phyloP scores from a whole-genome alignment of 2,888 invertebrate species.

The Agonopterix alstromeriana region DNA sequence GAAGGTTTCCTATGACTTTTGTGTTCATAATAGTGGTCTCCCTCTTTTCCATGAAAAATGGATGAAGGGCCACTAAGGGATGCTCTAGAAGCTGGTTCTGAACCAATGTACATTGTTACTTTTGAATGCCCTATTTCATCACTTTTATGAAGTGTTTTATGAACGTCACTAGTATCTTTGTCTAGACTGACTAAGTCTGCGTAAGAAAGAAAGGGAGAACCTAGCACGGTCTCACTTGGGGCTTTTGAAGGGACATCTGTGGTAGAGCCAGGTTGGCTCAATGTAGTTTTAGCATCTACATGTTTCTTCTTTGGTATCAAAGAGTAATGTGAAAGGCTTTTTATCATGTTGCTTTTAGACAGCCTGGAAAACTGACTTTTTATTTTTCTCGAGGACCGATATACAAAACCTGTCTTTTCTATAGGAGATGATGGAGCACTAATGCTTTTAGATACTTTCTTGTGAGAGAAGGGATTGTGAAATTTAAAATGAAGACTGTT shows the following conservation, averaged over 20 bases:
- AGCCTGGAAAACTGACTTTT: slow-evolving; percentile 56
- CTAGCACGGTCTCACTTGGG: slow-evolving; percentile 70
- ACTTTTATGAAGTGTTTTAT: slow-evolving; percentile 43
- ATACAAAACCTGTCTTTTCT: slow-evolving; percentile 58
- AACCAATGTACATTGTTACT: slow-evolving; percentile 67
- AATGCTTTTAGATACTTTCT: slow-evolving; percentile 53
- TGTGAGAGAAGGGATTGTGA: slow-evolving; percentile 60
- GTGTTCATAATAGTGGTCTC: slow-evolving; percentile 29
- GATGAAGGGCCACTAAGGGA: slow-evolving; percentile 52
- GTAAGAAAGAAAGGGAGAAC: slow-evolving; percentile 70
- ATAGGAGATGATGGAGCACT: slow-evolving; percentile 66
- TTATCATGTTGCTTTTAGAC: slow-evolving; percentile 65
- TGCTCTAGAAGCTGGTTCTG: slow-evolving; percentile 58
- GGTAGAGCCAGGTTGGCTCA: slow-evolving; percentile 56
- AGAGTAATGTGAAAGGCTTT: slow-evolving; percentile 65
- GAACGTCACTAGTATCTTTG: slow-evolving; percentile 36
- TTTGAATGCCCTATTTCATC: slow-evolving; percentile 47
- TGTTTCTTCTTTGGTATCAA: slow-evolving; percentile 59
- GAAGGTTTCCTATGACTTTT: slow-evolving; percentile 28
- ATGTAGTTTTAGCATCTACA: slow-evolving; percentile 32
- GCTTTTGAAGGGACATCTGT: slow-evolving; percentile 57
- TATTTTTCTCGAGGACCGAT: slow-evolving; percentile 62
- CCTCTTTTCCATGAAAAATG: slow-evolving; percentile 33
- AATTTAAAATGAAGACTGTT: slow-evolving; percentile 47
- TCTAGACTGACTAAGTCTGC: slow-evolving; percentile 58